Conservation (phyloP, 2,888 invertebrate genomes). For the Cyaniris semiargus region DNA sequence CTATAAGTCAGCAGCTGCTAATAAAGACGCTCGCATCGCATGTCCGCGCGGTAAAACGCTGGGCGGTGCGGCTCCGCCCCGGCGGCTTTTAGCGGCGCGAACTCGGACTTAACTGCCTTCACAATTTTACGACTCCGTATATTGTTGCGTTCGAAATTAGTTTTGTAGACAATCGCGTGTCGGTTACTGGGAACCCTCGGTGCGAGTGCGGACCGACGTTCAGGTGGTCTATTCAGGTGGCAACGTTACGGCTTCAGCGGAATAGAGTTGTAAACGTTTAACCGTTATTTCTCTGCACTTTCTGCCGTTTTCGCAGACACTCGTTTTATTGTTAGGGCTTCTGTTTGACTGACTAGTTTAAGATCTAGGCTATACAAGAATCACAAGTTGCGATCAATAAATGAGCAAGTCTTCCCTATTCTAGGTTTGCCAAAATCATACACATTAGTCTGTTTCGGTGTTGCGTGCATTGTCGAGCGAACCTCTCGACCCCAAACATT, state of each 20-base stretch:
- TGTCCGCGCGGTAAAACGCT: conserved; percentile 58
- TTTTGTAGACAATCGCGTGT: conserved; percentile 49
- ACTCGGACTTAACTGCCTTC: conserved; percentile 59
- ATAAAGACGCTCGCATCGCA: conserved; percentile 69
- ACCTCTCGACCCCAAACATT: conserved; percentile 2
- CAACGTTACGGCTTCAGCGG: conserved; percentile 25
- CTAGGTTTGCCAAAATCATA: background rate
- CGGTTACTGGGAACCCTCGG: conserved; percentile 41
- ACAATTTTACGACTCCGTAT: conserved; percentile 62
- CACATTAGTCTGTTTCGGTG: background rate
- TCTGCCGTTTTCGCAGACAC: conserved; percentile 19
- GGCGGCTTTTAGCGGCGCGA: conserved; percentile 57
- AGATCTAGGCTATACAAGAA: background rate
- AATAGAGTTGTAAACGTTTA: conserved; percentile 29
- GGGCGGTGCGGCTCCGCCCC: conserved; percentile 71
- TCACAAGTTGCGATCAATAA: background rate
- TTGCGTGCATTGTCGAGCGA: conserved; percentile 12
- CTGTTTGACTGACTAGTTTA: background rate
- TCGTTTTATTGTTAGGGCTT: background rate
- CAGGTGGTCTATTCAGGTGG: conserved; percentile 32
- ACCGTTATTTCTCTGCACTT: conserved; percentile 24
- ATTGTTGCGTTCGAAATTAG: conserved; percentile 62
- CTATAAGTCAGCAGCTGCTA: conserved; percentile 55
- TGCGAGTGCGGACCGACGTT: conserved; percentile 31
- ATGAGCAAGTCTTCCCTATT: background rate